phyloP scores from a whole-genome alignment of 2,113 vertebrate genomes.

The Holacanthus passer region DNA sequence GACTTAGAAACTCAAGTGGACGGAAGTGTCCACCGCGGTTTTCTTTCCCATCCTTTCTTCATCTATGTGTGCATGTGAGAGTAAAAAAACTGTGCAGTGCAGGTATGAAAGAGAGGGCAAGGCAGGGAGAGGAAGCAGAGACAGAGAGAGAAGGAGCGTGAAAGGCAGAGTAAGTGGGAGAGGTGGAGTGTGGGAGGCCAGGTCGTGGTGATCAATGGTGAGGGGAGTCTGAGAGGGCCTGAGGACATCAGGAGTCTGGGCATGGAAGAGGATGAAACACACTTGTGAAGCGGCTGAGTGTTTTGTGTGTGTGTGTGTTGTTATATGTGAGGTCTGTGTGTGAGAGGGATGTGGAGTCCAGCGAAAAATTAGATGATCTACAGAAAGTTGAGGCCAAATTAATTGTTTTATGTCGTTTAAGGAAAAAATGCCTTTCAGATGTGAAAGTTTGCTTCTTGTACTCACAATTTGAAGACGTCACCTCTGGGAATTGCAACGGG shows the following conservation, averaged over 20 bases:
- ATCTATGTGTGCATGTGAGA: neutral
- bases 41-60: neutral
- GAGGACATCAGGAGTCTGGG: conserved; percentile 54
- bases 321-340: conserved; percentile 13
- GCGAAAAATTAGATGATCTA: neutral
- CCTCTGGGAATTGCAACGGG: too few species aligned
- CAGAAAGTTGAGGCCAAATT: neutral
- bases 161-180: conserved; percentile 45
- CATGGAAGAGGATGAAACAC: conserved; percentile 53
- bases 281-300: neutral
- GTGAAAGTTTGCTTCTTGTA: too few species aligned
- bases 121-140: conserved; percentile 20
- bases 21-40: neutral
- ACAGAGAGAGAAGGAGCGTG: conserved; percentile 14
- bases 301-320: conserved; percentile 10
- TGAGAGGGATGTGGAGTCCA: neutral
- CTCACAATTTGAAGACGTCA: neutral
- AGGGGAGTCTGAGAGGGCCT: conserved; percentile 56
- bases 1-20: neutral
- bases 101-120: conserved; percentile 28
- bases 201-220: conserved; percentile 55
- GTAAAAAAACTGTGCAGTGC: neutral
- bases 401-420: neutral
- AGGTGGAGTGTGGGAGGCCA: conserved; percentile 58
- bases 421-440: neutral